Conservation (phyloP, 2,888 invertebrate species). For the Andricus curvator region DNA sequence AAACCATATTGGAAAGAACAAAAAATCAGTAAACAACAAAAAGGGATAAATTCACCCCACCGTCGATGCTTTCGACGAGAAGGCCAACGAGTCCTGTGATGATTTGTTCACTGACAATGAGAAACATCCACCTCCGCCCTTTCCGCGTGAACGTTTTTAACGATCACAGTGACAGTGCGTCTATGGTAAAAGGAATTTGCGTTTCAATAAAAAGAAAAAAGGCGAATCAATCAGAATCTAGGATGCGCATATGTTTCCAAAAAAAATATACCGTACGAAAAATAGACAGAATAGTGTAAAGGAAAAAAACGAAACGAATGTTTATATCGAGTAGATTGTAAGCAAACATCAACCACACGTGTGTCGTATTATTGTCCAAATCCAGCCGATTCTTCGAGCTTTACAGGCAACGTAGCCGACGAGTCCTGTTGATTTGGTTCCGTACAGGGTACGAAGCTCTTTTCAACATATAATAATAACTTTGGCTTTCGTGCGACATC, state of each 20-base stretch:
- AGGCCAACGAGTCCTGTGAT: slow-evolving; percentile 22
- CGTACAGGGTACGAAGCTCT: slow-evolving; percentile 76
- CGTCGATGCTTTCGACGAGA: slow-evolving; percentile 27
- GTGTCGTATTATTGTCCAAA: slow-evolving; percentile 50
- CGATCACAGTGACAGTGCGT: slow-evolving; percentile 65
- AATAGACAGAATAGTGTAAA: neutral
- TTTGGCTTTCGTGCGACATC: slow-evolving; percentile 50
- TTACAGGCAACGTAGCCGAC: slow-evolving; percentile 63
- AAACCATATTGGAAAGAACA: slow-evolving; percentile 23
- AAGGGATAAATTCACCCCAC: slow-evolving; percentile 17
- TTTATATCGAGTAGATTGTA: slow-evolving; percentile 46
- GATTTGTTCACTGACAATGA: slow-evolving; percentile 36
- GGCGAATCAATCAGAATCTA: slow-evolving; percentile 6
- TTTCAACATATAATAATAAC: slow-evolving; percentile 62
- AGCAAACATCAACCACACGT: slow-evolving; percentile 55
- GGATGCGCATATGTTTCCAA: slow-evolving; percentile 38
- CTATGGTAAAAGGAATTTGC: slow-evolving; percentile 43
- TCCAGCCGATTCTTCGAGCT: slow-evolving; percentile 49
- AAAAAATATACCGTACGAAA: neutral
- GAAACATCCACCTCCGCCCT: slow-evolving; percentile 38
- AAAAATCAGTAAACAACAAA: neutral
- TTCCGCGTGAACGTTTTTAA: slow-evolving; percentile 57
- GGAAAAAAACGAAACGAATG: neutral
- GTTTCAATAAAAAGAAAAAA: slow-evolving; percentile 11
- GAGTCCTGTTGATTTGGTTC: slow-evolving; percentile 78